Base-by-base conservation (phyloP, 2,797 vertebrate genomes). In the Enteromius mattozi region DNA sequence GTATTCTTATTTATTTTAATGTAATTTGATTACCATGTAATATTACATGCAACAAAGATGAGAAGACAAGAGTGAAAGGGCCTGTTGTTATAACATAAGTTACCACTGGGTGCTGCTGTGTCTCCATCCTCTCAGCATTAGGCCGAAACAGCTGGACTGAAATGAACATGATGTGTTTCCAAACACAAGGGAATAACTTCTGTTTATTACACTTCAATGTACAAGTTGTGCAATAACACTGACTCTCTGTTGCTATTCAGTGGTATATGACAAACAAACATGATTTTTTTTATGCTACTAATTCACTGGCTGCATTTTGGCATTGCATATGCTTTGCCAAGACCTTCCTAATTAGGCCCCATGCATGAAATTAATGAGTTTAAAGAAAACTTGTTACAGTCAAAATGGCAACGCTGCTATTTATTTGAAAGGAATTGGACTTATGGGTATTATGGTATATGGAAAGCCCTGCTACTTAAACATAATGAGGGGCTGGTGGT, bases 161-260 rank as follows among this genome's bases (percentile, higher is more conserved):
- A 88, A 74, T 37, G 71, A 87, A 86, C 83, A 86, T 54, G 82
- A 89, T 82, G 90, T 90, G 87, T 91, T 92, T 92, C 89, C 92
- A 92, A 92, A 91, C 93, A 81, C 88, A 88, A 91, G 90, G 88
- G 89, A 87, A 90, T 92, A 83, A 93, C 92, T 89, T 89, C 91
- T 82, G 91, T 93, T 94, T 92, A 92, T 94, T 92, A 92, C 89
- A 92, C 70, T 84, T 80, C 76, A 87, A 61, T 59, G 82, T 81
- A 61, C 81, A 84, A 78, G 81, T 78, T 76, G 66, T 83, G 79
- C 75, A 86, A 86, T 65, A 82, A 79, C 80, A 79, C 59, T 42
- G 87, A 61, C 71, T 45, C 33, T 54, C 37, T 27, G 12, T 27
- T 30, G 72, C 35, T 75, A 56, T 77, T 83, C 76, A 72, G 59